Evolutionary conservation across 1,140 invertebrate species (phyloP).

Genomic region (Anastrepha ludens): DNA sequence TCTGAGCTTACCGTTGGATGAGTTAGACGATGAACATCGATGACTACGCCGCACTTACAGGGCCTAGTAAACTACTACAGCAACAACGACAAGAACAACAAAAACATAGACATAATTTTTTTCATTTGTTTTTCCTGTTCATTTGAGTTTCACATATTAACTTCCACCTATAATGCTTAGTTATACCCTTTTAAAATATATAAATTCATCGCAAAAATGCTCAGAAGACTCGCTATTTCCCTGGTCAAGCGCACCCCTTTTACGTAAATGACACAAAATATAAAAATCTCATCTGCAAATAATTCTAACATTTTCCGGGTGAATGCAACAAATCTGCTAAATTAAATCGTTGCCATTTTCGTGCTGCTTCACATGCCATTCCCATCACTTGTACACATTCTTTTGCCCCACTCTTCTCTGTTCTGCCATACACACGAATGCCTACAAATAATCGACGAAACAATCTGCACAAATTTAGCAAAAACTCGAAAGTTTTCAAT

Average conservation of each 20-base stretch:
- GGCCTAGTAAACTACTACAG: too few species aligned
- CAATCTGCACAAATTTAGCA: background rate
- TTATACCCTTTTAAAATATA: too few species aligned
- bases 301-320: background rate
- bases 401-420: background rate
- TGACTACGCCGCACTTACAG: too few species aligned
- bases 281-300: background rate
- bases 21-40: too few species aligned
- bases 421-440: background rate
- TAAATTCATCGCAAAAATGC: too few species aligned
- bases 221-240: too few species aligned
- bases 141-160: background rate
- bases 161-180: too few species aligned
- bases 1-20: too few species aligned
- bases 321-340: background rate
- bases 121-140: background rate
- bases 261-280: too few species aligned
- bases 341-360: background rate
- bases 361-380: background rate
- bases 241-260: too few species aligned
- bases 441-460: background rate
- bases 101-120: too few species aligned
- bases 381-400: background rate
- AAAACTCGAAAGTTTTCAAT: constrained; percentile 24
- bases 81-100: too few species aligned